These are phyloP conservation scores for Cepaea nemoralis DNA, from an alignment of 1,140 invertebrate species.

Conservation along the genomic window DNA sequence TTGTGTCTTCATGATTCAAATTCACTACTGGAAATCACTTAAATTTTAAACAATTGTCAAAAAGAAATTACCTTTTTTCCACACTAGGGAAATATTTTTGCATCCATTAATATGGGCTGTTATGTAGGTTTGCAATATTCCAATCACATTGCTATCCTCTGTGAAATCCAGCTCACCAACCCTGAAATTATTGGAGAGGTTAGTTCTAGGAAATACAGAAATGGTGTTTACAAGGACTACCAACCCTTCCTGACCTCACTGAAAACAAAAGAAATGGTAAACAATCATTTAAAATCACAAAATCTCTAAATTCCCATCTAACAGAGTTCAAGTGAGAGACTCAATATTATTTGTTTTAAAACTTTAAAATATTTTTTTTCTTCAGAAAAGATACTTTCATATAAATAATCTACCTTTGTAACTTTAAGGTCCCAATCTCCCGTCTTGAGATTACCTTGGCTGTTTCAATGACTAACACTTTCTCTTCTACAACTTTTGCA, in stretches of 20 bases:
- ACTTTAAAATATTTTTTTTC: neutral
- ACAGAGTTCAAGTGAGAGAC: neutral
- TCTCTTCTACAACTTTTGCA: neutral
- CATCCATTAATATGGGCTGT: constrained; percentile 23
- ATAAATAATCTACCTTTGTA: neutral
- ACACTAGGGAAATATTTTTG: constrained; percentile 14
- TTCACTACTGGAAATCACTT: too few relatives aligned
- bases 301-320: neutral
- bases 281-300: neutral
- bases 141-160: neutral
- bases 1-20: too few relatives aligned
- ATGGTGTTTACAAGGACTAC: neutral
- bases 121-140: constrained; percentile 14
- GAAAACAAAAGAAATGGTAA: neutral
- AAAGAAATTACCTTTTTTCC: constrained; percentile 30
- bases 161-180: constrained; percentile 33
- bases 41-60: neutral
- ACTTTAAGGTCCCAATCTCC: neutral
- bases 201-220: neutral
- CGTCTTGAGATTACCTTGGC: neutral
- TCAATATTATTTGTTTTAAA: neutral
- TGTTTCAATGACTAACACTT: neutral
- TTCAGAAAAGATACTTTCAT: neutral
- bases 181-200: neutral
- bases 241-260: neutral